Conservation (phyloP, 2,797 vertebrate species). For the Leuciscus waleckii region DNA sequence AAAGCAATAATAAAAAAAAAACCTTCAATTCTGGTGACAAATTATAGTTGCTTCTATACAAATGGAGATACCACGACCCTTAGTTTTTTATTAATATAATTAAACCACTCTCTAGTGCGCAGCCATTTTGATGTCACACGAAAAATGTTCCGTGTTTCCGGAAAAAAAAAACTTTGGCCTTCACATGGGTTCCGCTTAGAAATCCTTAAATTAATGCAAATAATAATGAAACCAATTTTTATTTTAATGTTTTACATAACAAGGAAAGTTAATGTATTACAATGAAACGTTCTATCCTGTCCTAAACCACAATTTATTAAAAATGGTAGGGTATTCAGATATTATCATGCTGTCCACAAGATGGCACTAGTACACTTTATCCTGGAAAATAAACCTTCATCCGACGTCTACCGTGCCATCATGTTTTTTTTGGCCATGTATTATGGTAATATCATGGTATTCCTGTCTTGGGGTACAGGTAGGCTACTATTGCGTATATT, state of each 20-base stretch:
- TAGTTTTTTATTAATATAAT: not conserved
- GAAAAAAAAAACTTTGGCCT: not conserved
- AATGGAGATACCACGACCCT: not conserved
- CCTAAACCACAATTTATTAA: not conserved
- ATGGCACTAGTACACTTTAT: constrained; percentile 20
- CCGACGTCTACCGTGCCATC: not conserved
- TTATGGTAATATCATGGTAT: not conserved
- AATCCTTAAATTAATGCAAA: not conserved
- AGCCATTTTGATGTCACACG: constrained; percentile 17
- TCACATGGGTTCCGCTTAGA: not conserved
- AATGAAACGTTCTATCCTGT: not conserved
- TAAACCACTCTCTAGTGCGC: not conserved
- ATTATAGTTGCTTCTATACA: not conserved
- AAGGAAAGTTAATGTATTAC: not conserved
- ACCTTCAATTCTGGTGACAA: not conserved
- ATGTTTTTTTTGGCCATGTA: not conserved
- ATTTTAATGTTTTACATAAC: not conserved
- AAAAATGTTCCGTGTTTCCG: constrained; percentile 18
- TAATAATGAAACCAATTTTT: too few relatives aligned
- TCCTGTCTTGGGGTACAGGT: not conserved
- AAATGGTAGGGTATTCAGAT: not conserved
- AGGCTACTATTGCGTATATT: not conserved
- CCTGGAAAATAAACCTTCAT: not conserved
- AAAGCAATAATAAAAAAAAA: too few relatives aligned
- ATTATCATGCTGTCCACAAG: constrained; percentile 5